Base-by-base conservation (phyloP, 2,113 vertebrate species). In the Mustela lutreola region DNA sequence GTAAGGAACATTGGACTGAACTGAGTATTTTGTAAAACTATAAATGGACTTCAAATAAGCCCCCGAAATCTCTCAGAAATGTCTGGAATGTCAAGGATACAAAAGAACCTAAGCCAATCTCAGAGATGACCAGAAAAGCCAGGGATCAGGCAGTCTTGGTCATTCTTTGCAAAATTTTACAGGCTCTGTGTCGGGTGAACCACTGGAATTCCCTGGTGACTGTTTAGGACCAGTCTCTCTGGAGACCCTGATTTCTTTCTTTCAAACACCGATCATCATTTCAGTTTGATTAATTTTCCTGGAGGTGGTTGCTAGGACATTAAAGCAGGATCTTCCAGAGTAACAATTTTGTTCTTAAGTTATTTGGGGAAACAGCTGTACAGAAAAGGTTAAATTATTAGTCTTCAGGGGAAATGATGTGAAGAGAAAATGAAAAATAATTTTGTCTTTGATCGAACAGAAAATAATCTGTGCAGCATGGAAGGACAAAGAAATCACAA, bases 271-370 rank as follows among this genome's bases (percentile, higher is more conserved):
- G 56, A 11, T 84, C 67, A 81, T 88, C 60, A 48, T 63, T 92
- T 94, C 3, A 21, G 12, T 78, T 63, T 91, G 81, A 89, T 81
- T 73, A 26, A 39, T 78, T 95, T 78, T 62, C 21, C 82, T 39
- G 4, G 62, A 14, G 89, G 26, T 87, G 78, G 70, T 63, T 89
- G 75, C 48, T 79, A 48, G 22, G 48, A 65, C 18, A 73, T 86
- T 91, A 56, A 94, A 95, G 24, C 28, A 88, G 89, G 89, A 94
- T 76, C 83, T 81, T 81, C 26, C 48, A 42, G n/a, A 79, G 48
- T 82, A 89, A 89, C 79, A 80, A 76, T 94, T 92, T 96, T 93
- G 15, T 93, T 94, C 94, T 90, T 70, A 60, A 93, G 45, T 82
- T 94, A 89, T 93, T 80, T 96, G 50, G 42, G 39, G 28, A 87